A percentile compares a stretch with the other conserved stretches of the same genome.
Conservation (phyloP, 2,888 invertebrate genomes). For the Willowsia nigromaculata region DNA sequence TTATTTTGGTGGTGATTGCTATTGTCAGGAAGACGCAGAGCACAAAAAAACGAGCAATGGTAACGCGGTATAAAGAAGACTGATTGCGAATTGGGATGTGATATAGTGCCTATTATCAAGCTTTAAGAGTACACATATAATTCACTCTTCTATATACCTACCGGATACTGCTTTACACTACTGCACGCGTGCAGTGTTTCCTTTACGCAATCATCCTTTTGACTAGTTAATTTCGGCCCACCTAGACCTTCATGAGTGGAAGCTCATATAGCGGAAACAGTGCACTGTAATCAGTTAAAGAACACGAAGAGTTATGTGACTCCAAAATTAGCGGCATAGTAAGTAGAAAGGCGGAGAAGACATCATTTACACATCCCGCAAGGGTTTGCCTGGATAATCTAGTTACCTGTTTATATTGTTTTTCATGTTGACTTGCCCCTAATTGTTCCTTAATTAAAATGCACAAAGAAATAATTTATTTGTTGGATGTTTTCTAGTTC, state of each 20-base stretch:
- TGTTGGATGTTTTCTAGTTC: no score
- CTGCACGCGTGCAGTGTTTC: no score
- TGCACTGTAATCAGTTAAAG: constrained; percentile 58
- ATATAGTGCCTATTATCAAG: constrained; percentile 1
- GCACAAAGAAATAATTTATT: no score
- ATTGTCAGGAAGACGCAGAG: constrained; percentile 61
- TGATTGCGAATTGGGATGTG: not conserved
- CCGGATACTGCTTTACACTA: not conserved
- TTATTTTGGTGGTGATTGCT: constrained; percentile 22
- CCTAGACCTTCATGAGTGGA: constrained; percentile 72
- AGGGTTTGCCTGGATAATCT: no score
- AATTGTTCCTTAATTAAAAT: no score
- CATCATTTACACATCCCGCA: not conserved
- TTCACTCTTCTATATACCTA: not conserved
- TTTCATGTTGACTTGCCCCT: no score
- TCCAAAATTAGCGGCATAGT: not conserved
- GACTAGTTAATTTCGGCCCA: constrained; percentile 66
- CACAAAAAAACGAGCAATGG: constrained; percentile 41
- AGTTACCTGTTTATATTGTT: no score
- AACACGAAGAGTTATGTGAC: constrained; percentile 60
- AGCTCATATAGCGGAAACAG: constrained; percentile 64
- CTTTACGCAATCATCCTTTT: constrained; percentile 59
- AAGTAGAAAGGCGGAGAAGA: not conserved
- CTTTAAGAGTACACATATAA: not conserved
- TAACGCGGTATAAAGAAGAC: not conserved